Evolutionary conservation across 92 coral and sea anemone genomes (phyloP), one percentile per base, ranked within the genome.

Genomic region (Actinostola sp.): DNA sequence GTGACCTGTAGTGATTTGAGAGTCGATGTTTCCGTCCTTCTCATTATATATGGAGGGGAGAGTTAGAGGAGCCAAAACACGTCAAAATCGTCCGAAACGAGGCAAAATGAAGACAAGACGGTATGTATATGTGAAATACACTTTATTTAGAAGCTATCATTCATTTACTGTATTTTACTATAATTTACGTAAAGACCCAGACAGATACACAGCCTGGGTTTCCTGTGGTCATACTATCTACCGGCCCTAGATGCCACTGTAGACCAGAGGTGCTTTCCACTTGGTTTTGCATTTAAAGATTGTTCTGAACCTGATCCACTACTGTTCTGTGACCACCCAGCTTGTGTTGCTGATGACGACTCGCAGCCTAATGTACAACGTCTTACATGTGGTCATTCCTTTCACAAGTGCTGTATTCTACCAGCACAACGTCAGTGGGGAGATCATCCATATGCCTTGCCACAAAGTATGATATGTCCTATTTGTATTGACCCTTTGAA

Each of bases 181-280:
- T n/a, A n/a, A n/a, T n/a, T n/a, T n/a, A n/a, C n/a, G n/a, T n/a
- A n/a, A n/a, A n/a, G n/a, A n/a, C n/a, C n/a, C n/a, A n/a, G n/a
- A n/a, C n/a, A n/a, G n/a, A n/a, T n/a, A n/a, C n/a, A n/a, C n/a
- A n/a, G n/a, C n/a, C n/a, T n/a, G n/a, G n/a, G n/a, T n/a, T n/a
- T n/a, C n/a, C n/a, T n/a, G n/a, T n/a, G n/a, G n/a, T n/a, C n/a
- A n/a, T 73, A 59, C 48, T 60, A 73, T 28, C 44, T 61, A 14
- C 80, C 80, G 31, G 80, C 69, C 8, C 24, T 62, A 15, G 80
- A 74, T 49, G 63, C 71, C n/a, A 74, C 80, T 0, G 20, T 74
- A 44, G 80, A 74, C 71, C 80, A 74, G 17, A 44, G 71, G 5
- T 63, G 53, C 25, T 49, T 75, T 23, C 65, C 80, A 0, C 38